phyloP scores from a whole-genome alignment of 2,113 vertebrate genomes.

The Lucifuga dentata region DNA sequence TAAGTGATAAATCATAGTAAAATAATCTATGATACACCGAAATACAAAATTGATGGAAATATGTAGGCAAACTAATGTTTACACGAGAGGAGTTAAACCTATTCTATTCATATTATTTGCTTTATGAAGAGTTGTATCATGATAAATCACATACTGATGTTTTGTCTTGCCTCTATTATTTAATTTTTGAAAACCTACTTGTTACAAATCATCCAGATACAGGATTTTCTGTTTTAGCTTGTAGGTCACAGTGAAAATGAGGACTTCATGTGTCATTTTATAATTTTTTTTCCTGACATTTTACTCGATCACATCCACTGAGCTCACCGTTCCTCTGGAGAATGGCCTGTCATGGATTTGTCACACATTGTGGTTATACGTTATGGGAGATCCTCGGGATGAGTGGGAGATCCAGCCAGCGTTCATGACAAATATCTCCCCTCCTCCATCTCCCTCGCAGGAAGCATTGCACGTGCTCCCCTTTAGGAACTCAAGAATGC shows the following conservation, averaged over 20 bases:
- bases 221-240: too few relatives aligned
- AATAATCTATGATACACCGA: too few relatives aligned
- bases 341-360: conserved; percentile 21
- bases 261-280: background rate
- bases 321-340: background rate
- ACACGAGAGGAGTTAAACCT: too few relatives aligned
- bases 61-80: too few relatives aligned
- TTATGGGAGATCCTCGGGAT: conserved; percentile 37
- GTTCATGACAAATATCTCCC: conserved; percentile 6
- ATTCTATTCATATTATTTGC: too few relatives aligned
- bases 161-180: too few relatives aligned
- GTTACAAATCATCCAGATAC: too few relatives aligned
- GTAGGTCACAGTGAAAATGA: conserved; percentile 4
- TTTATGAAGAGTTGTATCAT: too few relatives aligned
- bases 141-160: too few relatives aligned
- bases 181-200: too few relatives aligned
- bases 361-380: conserved; percentile 13
- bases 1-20: too few relatives aligned
- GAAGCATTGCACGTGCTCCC: conserved; percentile 13
- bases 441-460: conserved; percentile 20
- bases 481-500: background rate
- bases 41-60: too few relatives aligned
- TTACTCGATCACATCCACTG: background rate
- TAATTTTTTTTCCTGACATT: background rate
- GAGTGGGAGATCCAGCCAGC: conserved; percentile 33